Evolutionary conservation across 2,888 invertebrate species (phyloP), one percentile per base, ranked within the genome.

Genomic region (Morpho helenor): DNA sequence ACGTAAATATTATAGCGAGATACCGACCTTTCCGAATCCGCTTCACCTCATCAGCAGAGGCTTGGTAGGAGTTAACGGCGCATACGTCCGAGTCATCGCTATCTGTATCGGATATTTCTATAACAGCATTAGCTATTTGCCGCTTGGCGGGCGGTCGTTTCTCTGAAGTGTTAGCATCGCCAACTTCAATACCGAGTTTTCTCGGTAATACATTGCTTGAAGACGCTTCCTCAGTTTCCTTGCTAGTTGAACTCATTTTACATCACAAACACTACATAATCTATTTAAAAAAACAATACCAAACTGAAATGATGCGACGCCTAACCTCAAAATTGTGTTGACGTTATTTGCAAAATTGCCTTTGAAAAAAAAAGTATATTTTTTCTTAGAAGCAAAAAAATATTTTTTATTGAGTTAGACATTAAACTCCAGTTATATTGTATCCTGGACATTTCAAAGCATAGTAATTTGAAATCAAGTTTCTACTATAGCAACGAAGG

Each of bases 1-100:
- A 64, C 64, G 57, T 52, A 56, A 53, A 42, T 44, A 52, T 48
- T 10, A 57, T 31, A 31, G 31, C 31, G 31, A 31, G 31, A 31
- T 49, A 72, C 78, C 75, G 60, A 89, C 91, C 89, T 66, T 87
- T 85, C 23, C 91, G 85, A 61, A 91, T 87, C 67, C 87, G 79
- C 67, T 91, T 91, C 60, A 90, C 90, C 71, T 91, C 91, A 62
- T 90, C 89, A 1, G 89, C 86, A 22, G 89, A 74, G 41, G 91
- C 91, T 69, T 89, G 90, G 72, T 91, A 91, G 0, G 89, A 84
- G 58, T 82, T 87, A 8, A 91, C 89, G 6, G 91, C 90, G 61
- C 91, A 91, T n/a, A 91, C 79, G 56, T 90, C 90, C n/a, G 91
- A 91, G 60, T 90, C 91, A 52, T 90, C 90, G 59, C 85, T 90